Conservation (phyloP, 2,888 invertebrate species). For the Orchesella flavescens region DNA sequence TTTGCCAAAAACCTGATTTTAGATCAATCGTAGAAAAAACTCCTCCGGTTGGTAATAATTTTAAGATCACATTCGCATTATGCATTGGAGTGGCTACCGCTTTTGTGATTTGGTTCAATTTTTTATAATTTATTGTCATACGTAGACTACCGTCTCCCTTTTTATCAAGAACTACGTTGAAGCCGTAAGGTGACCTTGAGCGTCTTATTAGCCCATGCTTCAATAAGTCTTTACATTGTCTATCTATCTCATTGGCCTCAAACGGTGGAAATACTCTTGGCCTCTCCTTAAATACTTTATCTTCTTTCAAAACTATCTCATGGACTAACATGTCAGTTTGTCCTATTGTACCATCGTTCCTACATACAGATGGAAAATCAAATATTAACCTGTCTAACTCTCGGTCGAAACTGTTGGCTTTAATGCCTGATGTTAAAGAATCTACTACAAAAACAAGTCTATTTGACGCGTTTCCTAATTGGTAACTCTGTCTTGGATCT, state of each 20-base stretch:
- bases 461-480: background rate
- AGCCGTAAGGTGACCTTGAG: slow-evolving; percentile 27
- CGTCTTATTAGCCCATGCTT: slow-evolving; percentile 20
- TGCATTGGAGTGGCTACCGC: slow-evolving; percentile 37
- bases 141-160: slow-evolving; percentile 27
- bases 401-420: background rate
- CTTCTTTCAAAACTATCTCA: background rate
- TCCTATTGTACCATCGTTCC: slow-evolving; percentile 12
- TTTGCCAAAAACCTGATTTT: slow-evolving; percentile 55
- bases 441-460: background rate
- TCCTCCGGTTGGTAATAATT: slow-evolving; percentile 42
- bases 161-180: slow-evolving; percentile 24
- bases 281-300: background rate
- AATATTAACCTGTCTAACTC: background rate
- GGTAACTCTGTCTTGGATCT: background rate
- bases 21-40: slow-evolving; percentile 26
- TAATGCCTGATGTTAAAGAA: background rate
- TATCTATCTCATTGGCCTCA: background rate
- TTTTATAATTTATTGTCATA: slow-evolving; percentile 54
- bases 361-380: slow-evolving; percentile 8
- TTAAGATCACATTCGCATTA: slow-evolving; percentile 38
- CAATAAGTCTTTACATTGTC: slow-evolving; percentile 22
- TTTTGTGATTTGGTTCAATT: slow-evolving; percentile 32
- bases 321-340: slow-evolving; percentile 10
- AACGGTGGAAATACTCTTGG: background rate